Percentiles rank a stretch among this genome's conserved stretches.
phyloP scores from a whole-genome alignment of 1,140 invertebrate species.

The Halictus rubicundus region DNA sequence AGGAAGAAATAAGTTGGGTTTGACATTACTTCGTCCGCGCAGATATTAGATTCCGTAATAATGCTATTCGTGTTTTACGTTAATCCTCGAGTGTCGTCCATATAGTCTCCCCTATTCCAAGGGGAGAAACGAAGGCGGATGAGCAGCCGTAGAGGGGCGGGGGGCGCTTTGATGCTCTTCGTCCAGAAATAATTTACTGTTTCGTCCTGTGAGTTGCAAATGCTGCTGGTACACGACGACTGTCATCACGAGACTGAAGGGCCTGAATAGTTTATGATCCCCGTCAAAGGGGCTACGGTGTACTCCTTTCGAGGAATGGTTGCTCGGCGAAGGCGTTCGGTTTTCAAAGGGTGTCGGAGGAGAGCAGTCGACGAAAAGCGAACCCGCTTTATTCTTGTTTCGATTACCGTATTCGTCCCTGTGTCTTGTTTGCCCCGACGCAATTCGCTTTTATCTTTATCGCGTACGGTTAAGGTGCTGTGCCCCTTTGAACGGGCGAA shows the following conservation, averaged over 20 bases:
- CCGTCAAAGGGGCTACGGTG: constrained; percentile 18
- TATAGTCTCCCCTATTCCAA: not conserved
- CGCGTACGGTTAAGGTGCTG: too few species aligned
- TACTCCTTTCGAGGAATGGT: constrained; percentile 1
- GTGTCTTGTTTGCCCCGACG: not conserved
- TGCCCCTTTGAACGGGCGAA: too few species aligned
- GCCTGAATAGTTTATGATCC: constrained; percentile 39
- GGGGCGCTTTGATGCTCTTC: constrained; percentile 29
- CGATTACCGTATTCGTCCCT: not conserved
- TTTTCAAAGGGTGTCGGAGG: constrained; percentile 1
- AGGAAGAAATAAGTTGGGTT: not conserved
- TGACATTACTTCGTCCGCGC: not conserved
- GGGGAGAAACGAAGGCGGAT: not conserved
- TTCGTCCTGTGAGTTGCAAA: constrained; percentile 49
- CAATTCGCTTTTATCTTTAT: not conserved
- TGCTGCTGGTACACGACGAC: not conserved
- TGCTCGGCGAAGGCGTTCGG: not conserved
- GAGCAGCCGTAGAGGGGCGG: not conserved
- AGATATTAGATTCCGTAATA: not conserved
- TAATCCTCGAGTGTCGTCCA: not conserved
- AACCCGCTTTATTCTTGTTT: not conserved
- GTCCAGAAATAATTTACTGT: constrained; percentile 51
- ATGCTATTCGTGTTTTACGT: not conserved
- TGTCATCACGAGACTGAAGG: constrained; percentile 8
- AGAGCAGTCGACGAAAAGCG: not conserved